Conservation (phyloP, 35 echinoderm and acorn worm genomes). For the Holothuria glaberrima region DNA sequence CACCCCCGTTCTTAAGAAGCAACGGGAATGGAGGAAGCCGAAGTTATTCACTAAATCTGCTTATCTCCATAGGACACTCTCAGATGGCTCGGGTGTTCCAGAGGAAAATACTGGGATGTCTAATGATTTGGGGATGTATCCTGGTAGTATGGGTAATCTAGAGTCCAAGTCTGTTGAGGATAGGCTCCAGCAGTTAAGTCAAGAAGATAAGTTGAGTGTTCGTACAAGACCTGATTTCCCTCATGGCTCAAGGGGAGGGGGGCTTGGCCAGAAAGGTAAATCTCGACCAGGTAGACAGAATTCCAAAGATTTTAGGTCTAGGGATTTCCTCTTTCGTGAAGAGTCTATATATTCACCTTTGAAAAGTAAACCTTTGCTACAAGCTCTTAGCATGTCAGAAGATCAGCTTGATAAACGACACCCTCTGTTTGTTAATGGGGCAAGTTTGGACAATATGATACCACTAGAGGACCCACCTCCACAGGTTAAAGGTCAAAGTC, state of each 20-base stretch:
- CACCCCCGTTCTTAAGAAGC: conserved; percentile 21
- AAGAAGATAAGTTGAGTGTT: conserved; percentile 51
- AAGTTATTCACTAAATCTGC: conserved; percentile 57
- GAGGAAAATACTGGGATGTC: not conserved
- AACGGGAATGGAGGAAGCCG: conserved; percentile 53
- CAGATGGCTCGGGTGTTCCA: conserved; percentile 8
- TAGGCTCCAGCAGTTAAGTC: conserved; percentile 52
- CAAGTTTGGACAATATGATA: conserved; percentile 17
- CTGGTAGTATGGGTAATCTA: conserved; percentile 50
- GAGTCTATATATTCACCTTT: conserved; percentile 5
- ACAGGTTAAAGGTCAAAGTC: conserved; percentile 33
- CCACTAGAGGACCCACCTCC: conserved; percentile 23
- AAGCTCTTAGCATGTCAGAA: conserved; percentile 38
- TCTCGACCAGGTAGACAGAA: conserved; percentile 17
- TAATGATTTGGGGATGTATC: not conserved
- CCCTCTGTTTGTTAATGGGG: conserved; percentile 33
- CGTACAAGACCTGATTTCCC: conserved; percentile 24
- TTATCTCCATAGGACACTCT: conserved; percentile 38
- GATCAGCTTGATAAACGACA: conserved; percentile 20
- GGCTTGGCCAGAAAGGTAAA: not conserved
- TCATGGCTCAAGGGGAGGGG: not conserved
- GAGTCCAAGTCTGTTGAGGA: conserved; percentile 64
- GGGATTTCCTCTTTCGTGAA: conserved; percentile 8
- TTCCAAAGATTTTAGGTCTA: conserved; percentile 19
- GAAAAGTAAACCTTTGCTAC: conserved; percentile 19